A percentile compares a stretch with the other conserved stretches of the same genome.
These are phyloP conservation scores for Danio choprae DNA, from an alignment of 2,797 vertebrate species.

Conservation along the genomic window DNA sequence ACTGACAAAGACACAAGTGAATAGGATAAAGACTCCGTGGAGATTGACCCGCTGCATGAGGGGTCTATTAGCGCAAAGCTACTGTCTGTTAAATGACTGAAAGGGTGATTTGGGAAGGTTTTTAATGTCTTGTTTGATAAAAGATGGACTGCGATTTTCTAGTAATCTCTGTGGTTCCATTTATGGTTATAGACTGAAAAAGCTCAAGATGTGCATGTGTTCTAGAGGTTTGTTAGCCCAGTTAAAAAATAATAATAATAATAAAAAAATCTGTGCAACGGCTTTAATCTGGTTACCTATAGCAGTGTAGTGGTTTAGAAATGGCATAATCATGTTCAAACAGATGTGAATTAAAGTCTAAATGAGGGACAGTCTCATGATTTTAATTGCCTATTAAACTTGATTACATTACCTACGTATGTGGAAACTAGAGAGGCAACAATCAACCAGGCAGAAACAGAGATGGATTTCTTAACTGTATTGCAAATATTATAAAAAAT, in stretches of 20 bases:
- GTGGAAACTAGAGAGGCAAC: too few relatives aligned
- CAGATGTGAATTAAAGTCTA: not conserved
- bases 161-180: constrained; percentile 4
- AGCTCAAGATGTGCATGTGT: not conserved
- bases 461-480: too few relatives aligned
- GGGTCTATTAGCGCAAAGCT: constrained; percentile 19
- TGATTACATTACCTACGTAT: too few relatives aligned
- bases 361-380: too few relatives aligned
- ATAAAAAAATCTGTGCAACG: not conserved
- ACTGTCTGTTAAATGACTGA: constrained; percentile 20
- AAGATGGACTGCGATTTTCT: constrained; percentile 4
- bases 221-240: not conserved
- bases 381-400: too few relatives aligned
- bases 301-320: not conserved
- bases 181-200: constrained; percentile 24
- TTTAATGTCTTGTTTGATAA: constrained; percentile 22
- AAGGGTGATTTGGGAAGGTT: constrained; percentile 32
- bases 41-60: constrained; percentile 8
- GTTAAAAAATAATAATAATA: not conserved
- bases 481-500: too few relatives aligned
- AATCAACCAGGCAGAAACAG: too few relatives aligned
- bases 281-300: not conserved
- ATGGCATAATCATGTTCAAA: not conserved
- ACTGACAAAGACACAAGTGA: constrained; percentile 27
- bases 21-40: not conserved